Percentiles rank a stretch among this genome's conserved stretches.
phyloP scores from a whole-genome alignment of 2,888 invertebrate species.

The Entomobrya proxima region DNA sequence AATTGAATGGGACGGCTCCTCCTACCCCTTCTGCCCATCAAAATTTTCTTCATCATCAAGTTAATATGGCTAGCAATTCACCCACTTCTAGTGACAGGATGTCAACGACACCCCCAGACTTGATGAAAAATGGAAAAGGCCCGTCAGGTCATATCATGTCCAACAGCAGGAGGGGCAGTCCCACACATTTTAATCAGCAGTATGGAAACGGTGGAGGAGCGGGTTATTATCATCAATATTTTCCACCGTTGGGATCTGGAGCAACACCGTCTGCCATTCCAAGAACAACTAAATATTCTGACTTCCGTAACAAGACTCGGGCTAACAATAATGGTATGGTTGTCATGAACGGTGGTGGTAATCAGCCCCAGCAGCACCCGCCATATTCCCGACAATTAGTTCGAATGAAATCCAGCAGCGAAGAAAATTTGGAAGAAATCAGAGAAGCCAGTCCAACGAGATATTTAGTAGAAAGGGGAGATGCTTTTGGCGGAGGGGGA shows the following conservation, averaged over 20 bases:
- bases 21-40: slow-evolving; percentile 47
- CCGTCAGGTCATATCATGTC: slow-evolving; percentile 23
- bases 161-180: slow-evolving; percentile 43
- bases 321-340: slow-evolving; percentile 28
- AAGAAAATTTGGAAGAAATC: slow-evolving; percentile 70
- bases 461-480: slow-evolving; percentile 39
- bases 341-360: background rate
- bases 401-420: slow-evolving; percentile 67
- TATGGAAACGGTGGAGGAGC: background rate
- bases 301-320: slow-evolving; percentile 64
- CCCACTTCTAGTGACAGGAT: slow-evolving; percentile 64
- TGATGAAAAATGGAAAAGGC: slow-evolving; percentile 4
- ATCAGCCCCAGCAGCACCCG: background rate
- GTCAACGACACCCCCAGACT: slow-evolving; percentile 55
- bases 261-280: slow-evolving; percentile 64
- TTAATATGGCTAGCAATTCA: slow-evolving; percentile 34
- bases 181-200: slow-evolving; percentile 39
- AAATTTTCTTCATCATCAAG: slow-evolving; percentile 28
- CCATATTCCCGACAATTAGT: slow-evolving; percentile 20
- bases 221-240: slow-evolving; percentile 59
- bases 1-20: slow-evolving; percentile 30
- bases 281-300: slow-evolving; percentile 73
- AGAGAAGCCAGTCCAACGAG: slow-evolving; percentile 45
- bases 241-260: slow-evolving; percentile 64
- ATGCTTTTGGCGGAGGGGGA: slow-evolving; percentile 19